Evolutionary conservation across 1,140 invertebrate genomes (phyloP).

Genomic region (Cyclina sinensis): DNA sequence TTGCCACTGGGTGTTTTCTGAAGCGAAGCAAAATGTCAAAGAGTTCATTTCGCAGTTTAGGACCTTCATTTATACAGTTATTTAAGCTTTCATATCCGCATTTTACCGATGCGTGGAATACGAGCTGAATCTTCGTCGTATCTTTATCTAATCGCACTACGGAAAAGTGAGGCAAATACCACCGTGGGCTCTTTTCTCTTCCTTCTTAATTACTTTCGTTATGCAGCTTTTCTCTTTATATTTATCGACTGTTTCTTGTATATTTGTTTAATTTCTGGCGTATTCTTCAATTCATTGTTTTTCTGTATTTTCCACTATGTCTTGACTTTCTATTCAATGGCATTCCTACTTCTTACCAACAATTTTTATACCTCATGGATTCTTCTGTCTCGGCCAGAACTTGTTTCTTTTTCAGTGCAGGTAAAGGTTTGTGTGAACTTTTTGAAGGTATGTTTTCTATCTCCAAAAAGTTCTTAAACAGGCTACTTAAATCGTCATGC

Average conservation of each 20-base stretch:
- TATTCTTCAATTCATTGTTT: constrained; percentile 50
- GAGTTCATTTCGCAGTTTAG: constrained; percentile 83
- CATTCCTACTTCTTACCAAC: background rate
- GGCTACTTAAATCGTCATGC: background rate
- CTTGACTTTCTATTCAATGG: background rate
- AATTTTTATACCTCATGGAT: background rate
- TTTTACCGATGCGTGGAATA: constrained; percentile 66
- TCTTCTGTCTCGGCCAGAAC: background rate
- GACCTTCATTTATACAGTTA: constrained; percentile 72
- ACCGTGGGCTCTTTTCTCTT: background rate
- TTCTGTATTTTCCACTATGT: constrained; percentile 46
- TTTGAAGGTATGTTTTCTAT: background rate
- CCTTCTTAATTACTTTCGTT: background rate
- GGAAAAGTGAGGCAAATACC: constrained; percentile 69
- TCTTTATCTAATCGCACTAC: constrained; percentile 51
- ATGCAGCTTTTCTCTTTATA: constrained; percentile 12
- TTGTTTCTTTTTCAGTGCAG: background rate
- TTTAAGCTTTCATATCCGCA: constrained; percentile 29
- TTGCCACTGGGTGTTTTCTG: too few relatives aligned
- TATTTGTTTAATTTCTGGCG: background rate
- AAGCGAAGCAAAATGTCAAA: constrained; percentile 70
- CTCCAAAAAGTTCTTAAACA: constrained; percentile 27
- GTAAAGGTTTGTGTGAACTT: background rate
- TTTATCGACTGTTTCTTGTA: constrained; percentile 44
- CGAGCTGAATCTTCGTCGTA: constrained; percentile 61